Evolutionary conservation across 2,113 vertebrate genomes (phyloP).

Genomic region (Paedocypris sp.): DNA sequence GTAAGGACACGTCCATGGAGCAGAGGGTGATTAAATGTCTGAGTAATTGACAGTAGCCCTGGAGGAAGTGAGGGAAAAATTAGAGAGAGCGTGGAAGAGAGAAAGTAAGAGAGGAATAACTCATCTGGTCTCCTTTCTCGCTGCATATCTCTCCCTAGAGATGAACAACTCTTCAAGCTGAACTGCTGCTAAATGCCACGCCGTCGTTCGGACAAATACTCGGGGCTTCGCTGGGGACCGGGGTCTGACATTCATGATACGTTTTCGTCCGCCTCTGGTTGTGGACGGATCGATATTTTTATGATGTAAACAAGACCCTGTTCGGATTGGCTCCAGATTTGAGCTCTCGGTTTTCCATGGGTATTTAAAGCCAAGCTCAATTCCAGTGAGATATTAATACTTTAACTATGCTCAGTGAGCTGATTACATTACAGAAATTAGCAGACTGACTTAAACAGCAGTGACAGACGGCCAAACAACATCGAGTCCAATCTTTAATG

Average conservation of each 20-base stretch:
- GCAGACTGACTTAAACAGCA: neutral
- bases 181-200: neutral
- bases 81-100: neutral
- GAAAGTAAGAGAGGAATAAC: neutral
- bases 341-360: neutral
- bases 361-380: neutral
- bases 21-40: conserved; percentile 39
- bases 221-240: neutral
- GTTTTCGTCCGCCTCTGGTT: neutral
- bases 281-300: neutral
- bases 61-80: conserved; percentile 18
- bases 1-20: conserved; percentile 38
- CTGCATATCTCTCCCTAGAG: neutral
- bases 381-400: neutral
- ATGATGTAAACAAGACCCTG: neutral
- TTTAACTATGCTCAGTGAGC: neutral
- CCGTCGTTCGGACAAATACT: conserved; percentile 11
- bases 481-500: no score
- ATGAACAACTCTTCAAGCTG: conserved; percentile 8
- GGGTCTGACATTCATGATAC: neutral
- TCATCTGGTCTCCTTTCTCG: neutral
- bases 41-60: conserved; percentile 35
- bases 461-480: neutral
- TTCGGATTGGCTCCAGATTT: neutral
- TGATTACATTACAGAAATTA: conserved; percentile 17